These are phyloP conservation scores for Clinocottus analis DNA, from an alignment of 2,113 vertebrate species.

Conservation along the genomic window DNA sequence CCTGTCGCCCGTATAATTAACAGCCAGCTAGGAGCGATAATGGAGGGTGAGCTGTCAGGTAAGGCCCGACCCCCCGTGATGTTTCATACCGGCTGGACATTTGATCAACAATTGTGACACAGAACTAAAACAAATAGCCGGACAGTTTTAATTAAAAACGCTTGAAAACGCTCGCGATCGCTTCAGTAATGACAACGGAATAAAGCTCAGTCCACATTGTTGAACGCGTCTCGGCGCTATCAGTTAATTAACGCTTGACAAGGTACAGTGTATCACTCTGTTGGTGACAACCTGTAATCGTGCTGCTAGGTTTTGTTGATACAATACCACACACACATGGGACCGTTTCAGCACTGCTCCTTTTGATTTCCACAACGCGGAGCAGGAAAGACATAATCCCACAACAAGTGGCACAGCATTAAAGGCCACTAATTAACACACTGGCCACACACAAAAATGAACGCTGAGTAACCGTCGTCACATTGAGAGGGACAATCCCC, in stretches of 20 bases:
- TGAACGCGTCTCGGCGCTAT: constrained; percentile 69
- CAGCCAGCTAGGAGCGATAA: constrained; percentile 46
- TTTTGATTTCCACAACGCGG: constrained; percentile 70
- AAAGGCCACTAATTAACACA: constrained; percentile 78
- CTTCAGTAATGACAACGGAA: constrained; percentile 53
- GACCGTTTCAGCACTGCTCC: constrained; percentile 65
- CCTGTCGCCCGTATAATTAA: constrained; percentile 67
- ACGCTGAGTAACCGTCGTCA: constrained; percentile 53
- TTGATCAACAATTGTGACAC: constrained; percentile 52
- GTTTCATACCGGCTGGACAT: constrained; percentile 45
- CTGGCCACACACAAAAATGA: constrained; percentile 58
- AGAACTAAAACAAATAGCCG: constrained; percentile 54
- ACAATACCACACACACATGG: constrained; percentile 73
- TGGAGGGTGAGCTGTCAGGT: constrained; percentile 55
- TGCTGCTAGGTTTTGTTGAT: constrained; percentile 74
- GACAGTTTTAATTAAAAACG: constrained; percentile 68
- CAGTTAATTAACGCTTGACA: constrained; percentile 83
- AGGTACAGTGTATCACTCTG: constrained; percentile 77
- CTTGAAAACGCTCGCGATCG: constrained; percentile 44
- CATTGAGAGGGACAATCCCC: constrained; percentile 59
- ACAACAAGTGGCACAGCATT: constrained; percentile 76
- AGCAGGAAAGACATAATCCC: constrained; percentile 70
- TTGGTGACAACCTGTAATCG: constrained; percentile 74
- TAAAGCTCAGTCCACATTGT: constrained; percentile 36
- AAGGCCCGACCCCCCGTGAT: constrained; percentile 53